Evolutionary conservation across 2,113 vertebrate genomes (phyloP), one percentile per base, ranked within the genome.

Genomic region (Isichthys henryi): DNA sequence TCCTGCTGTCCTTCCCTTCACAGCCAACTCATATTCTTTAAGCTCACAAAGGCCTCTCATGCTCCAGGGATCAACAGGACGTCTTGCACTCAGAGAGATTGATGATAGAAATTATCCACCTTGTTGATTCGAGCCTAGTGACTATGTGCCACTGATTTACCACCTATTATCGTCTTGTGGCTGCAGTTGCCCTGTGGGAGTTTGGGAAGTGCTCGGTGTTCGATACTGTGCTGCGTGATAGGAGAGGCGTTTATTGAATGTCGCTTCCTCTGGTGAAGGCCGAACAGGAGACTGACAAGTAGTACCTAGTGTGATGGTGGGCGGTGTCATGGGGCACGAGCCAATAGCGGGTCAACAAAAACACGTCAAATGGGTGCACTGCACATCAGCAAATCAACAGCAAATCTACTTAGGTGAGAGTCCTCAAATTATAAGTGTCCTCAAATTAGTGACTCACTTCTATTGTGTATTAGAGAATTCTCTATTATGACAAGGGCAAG

Each of bases 21-120:
- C 17, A 56, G 50, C 1, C 31, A 23, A 3, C 35, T 23, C n/a
- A 49, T 56, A 27, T 88, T 2, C 58, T 58, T 74, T 15, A 49
- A 74, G 31, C 48, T 56, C 66, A 52, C 66, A 46, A 49, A 31
- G 35, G 9, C 27, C 62, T 27, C 10, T 35, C 62, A 50, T 50
- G 46, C 49, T 39, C 15, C 70, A 82, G 77, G 77, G 43, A 89
- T 62, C 56, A 53, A 89, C 39, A 48, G 56, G 82, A 84, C 46
- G 88, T 89, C 88, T 89, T 23, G 80, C 88, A 85, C 88, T 89
- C 88, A 82, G 49, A 13, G 48, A 84, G 77, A 84, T 46, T 89
- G 35, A 85, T 62, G 52, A 19, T 11, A 84, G 52, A 58, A 89
- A 89, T 58, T n/a, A 89, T 62, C 49, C 77, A 82, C 88, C 77